Conservation (phyloP, 2,888 invertebrate species). For the Doris montereyensis region DNA sequence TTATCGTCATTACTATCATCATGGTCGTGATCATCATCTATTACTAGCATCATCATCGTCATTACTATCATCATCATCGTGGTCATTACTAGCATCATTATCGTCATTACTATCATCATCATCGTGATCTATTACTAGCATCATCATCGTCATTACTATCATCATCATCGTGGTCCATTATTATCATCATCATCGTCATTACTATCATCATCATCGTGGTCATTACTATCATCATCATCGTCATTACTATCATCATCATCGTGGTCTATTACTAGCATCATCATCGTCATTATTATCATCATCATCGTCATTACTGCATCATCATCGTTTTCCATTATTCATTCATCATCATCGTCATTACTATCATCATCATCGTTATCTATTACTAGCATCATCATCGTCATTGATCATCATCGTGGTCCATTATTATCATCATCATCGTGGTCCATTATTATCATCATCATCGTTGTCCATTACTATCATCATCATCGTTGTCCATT, state of each 20-base stretch:
- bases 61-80: no score
- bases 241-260: conserved; percentile 14
- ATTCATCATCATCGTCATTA: background rate
- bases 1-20: no score
- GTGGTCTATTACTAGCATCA: no score
- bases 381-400: background rate
- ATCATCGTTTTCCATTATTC: no score
- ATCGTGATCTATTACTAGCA: background rate
- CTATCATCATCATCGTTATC: background rate
- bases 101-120: background rate
- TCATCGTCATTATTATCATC: no score
- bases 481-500: conserved; percentile 20
- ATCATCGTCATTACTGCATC: no score
- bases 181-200: background rate
- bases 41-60: no score
- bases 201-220: conserved; percentile 7
- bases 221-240: conserved; percentile 14
- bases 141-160: background rate
- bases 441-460: background rate
- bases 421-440: background rate
- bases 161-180: background rate
- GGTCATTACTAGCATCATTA: no score
- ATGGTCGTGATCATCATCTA: no score
- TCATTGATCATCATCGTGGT: background rate
- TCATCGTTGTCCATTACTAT: conserved; percentile 10